A percentile compares a stretch with the other conserved stretches of the same genome.
Conservation (phyloP, 2,113 vertebrate genomes). For the Chunga burmeisteri region DNA sequence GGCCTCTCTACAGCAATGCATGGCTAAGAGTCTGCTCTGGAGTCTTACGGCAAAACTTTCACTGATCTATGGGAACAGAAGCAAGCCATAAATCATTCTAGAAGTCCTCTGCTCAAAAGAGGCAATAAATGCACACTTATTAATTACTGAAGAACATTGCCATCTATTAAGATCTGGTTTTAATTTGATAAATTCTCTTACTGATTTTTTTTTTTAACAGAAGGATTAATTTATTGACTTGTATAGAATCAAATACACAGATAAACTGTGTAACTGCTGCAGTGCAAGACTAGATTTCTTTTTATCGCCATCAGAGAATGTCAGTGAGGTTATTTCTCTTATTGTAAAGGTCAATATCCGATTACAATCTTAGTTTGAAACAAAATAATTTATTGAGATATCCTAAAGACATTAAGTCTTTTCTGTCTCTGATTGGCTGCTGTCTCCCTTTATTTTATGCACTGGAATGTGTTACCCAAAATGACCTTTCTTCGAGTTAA, state of each 20-base stretch:
- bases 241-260: neutral
- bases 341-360: slow-evolving; percentile 27
- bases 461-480: neutral
- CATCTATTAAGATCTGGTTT: neutral
- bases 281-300: neutral
- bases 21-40: neutral
- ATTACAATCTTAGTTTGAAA: slow-evolving; percentile 26
- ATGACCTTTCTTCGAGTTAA: neutral
- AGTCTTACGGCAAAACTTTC: neutral
- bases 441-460: neutral
- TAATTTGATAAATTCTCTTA: neutral
- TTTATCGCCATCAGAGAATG: neutral
- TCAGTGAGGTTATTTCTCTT: neutral
- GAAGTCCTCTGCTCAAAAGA: neutral
- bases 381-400: slow-evolving; percentile 23
- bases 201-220: neutral
- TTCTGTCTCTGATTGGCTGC: neutral
- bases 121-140: neutral
- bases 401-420: neutral
- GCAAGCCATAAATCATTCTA: neutral
- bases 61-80: neutral
- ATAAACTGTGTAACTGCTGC: neutral
- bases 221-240: neutral
- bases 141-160: neutral
- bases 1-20: neutral